These are phyloP conservation scores for Pantherophis guttatus DNA, from an alignment of 2,113 vertebrate species.

Conservation along the genomic window DNA sequence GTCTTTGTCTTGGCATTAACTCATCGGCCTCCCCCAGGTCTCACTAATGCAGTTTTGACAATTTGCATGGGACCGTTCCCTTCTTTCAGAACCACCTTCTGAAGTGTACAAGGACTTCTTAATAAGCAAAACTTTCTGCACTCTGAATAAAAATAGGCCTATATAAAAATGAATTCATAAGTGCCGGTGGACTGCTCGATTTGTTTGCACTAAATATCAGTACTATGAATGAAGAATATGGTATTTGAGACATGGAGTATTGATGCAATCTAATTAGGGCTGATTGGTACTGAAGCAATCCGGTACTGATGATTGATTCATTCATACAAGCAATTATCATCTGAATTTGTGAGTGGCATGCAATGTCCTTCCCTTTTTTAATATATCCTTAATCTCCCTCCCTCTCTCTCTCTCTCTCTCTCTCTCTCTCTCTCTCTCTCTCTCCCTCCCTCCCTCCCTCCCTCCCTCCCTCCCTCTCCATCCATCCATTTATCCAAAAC, in stretches of 20 bases:
- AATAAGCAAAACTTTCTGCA: neutral
- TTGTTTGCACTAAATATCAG: neutral
- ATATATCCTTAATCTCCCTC: neutral
- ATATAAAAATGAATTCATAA: rapidly evolving
- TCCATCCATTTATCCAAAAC: neutral
- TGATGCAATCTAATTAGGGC: neutral
- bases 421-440: no score
- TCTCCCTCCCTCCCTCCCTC: no score
- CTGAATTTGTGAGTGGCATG: neutral
- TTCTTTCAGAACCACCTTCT: neutral
- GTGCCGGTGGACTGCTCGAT: neutral
- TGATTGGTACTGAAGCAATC: neutral
- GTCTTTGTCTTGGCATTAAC: constrained; percentile 37
- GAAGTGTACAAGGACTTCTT: neutral
- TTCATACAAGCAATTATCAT: neutral
- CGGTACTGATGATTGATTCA: neutral
- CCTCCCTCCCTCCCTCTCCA: no score
- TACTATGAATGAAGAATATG: neutral
- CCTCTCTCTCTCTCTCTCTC: no score
- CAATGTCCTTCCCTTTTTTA: neutral
- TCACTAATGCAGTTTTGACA: constrained; percentile 44
- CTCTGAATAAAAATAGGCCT: neutral
- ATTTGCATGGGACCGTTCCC: constrained; percentile 25
- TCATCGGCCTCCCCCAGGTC: constrained; percentile 16
- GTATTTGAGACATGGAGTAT: neutral